phyloP scores from a whole-genome alignment of 2,888 invertebrate genomes.

The Drosophila imparisetae region DNA sequence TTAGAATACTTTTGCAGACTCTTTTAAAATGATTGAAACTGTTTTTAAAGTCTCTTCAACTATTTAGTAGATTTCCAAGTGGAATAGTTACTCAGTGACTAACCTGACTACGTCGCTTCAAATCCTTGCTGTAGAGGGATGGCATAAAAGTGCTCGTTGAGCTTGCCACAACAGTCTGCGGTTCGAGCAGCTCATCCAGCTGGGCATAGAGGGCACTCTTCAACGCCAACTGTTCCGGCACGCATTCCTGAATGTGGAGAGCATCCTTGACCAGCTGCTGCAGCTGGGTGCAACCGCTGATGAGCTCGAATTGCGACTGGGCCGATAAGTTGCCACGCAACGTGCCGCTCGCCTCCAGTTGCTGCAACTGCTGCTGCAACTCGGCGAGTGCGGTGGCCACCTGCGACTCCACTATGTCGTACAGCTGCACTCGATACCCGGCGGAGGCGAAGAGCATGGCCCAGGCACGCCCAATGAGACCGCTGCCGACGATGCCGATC shows the following conservation, averaged over 20 bases:
- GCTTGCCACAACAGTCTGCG: slow-evolving; percentile 93
- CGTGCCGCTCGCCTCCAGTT: slow-evolving; percentile 89
- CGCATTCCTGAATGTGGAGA: slow-evolving; percentile 95
- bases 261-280: slow-evolving; percentile 90
- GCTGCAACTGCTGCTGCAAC: slow-evolving; percentile 89
- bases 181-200: slow-evolving; percentile 90
- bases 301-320: slow-evolving; percentile 90
- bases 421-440: slow-evolving; percentile 95
- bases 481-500: slow-evolving; percentile 93
- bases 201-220: slow-evolving; percentile 92
- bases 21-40: background rate
- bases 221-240: slow-evolving; percentile 94
- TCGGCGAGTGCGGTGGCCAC: slow-evolving; percentile 90
- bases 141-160: slow-evolving; percentile 97
- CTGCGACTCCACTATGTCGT: slow-evolving; percentile 92
- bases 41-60: background rate
- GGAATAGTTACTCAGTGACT: slow-evolving; percentile 11
- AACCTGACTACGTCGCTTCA: slow-evolving; percentile 89
- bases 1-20: background rate
- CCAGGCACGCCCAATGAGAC: slow-evolving; percentile 98
- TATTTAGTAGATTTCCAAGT: background rate
- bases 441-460: slow-evolving; percentile 97
- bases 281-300: slow-evolving; percentile 90
- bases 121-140: slow-evolving; percentile 92
- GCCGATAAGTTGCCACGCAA: slow-evolving; percentile 91